These are phyloP conservation scores for Brachyopa scutellaris DNA, from an alignment of 2,888 invertebrate genomes.

Conservation along the genomic window DNA sequence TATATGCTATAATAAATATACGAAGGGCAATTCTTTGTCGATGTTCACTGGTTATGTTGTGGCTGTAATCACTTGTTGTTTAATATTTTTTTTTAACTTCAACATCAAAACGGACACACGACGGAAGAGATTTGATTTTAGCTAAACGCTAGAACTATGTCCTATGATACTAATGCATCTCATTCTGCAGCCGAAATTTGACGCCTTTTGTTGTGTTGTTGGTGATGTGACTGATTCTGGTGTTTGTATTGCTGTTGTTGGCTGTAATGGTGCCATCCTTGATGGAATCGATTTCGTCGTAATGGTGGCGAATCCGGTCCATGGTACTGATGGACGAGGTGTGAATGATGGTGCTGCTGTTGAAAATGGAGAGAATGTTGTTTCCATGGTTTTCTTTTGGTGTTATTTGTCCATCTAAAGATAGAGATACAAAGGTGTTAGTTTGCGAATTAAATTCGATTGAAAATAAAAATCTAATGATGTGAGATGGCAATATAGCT, in stretches of 20 bases:
- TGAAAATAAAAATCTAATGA: conserved; percentile 2
- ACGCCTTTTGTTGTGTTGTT: conserved; percentile 63
- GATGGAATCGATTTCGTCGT: conserved; percentile 62
- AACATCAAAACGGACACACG: conserved; percentile 27
- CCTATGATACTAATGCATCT: conserved; percentile 22
- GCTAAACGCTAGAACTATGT: conserved; percentile 13
- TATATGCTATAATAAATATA: conserved; percentile 53
- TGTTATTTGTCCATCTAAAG: conserved; percentile 75
- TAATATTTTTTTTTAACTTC: background rate
- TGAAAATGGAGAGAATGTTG: conserved; percentile 76
- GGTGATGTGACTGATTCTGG: conserved; percentile 58
- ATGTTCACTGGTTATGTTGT: conserved; percentile 63
- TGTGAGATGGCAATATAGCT: no score
- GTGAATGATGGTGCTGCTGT: conserved; percentile 73
- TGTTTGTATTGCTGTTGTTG: conserved; percentile 43
- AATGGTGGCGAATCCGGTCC: conserved; percentile 44
- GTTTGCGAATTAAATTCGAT: background rate
- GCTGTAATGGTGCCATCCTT: conserved; percentile 57
- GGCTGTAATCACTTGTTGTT: conserved; percentile 32
- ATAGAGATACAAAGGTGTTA: background rate
- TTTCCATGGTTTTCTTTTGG: conserved; percentile 77
- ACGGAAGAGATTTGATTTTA: conserved; percentile 26
- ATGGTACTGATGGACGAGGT: conserved; percentile 29
- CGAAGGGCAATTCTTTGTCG: conserved; percentile 64
- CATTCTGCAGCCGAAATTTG: conserved; percentile 51